A percentile compares a stretch with the other conserved stretches of the same genome.
phyloP scores from a whole-genome alignment of 2,888 invertebrate species.

The Brachylomia viminalis region DNA sequence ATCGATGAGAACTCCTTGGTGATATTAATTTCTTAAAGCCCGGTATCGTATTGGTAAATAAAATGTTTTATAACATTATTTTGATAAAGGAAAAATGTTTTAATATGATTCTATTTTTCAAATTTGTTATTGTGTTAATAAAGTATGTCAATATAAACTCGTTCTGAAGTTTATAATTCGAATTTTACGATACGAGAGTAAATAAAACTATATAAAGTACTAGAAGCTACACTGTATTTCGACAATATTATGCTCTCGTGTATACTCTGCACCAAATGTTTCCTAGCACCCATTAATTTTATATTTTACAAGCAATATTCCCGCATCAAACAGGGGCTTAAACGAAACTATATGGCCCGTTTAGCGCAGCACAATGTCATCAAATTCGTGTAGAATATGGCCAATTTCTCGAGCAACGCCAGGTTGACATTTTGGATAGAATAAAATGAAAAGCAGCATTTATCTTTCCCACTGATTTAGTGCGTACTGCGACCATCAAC shows the following conservation, averaged over 20 bases:
- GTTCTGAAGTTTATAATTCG: too few species aligned
- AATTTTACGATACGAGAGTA: too few species aligned
- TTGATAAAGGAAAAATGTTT: too few species aligned
- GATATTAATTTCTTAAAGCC: too few species aligned
- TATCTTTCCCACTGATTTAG: background rate
- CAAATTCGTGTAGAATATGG: constrained; percentile 44
- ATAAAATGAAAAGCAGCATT: background rate
- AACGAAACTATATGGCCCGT: constrained; percentile 50
- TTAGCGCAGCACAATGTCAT: constrained; percentile 31
- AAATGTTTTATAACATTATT: too few species aligned
- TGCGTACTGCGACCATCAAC: background rate
- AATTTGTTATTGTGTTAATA: too few species aligned
- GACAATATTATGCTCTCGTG: constrained; percentile 17
- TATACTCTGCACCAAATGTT: constrained; percentile 57
- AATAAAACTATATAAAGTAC: background rate
- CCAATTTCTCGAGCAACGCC: constrained; percentile 29
- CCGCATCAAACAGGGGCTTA: constrained; percentile 15
- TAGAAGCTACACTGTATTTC: background rate
- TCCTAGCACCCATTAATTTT: constrained; percentile 48
- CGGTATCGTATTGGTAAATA: too few species aligned
- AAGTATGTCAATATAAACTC: too few species aligned
- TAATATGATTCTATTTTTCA: too few species aligned
- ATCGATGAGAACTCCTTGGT: too few species aligned
- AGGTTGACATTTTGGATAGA: constrained; percentile 1
- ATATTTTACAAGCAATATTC: constrained; percentile 52